phyloP scores from a whole-genome alignment of 2,113 vertebrate genomes.

The Barnardius zonarius region DNA sequence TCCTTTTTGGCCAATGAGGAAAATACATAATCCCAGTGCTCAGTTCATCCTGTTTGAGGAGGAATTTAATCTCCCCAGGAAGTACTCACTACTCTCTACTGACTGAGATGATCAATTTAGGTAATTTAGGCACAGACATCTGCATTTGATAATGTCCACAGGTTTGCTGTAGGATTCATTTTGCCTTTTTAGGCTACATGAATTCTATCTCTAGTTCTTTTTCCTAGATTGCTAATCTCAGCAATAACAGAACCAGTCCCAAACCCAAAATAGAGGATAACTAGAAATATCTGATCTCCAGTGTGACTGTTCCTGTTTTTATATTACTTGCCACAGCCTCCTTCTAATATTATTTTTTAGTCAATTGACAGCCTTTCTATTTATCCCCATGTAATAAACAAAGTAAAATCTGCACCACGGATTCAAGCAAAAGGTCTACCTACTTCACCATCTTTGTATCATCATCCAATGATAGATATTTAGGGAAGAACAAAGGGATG shows the following conservation, averaged over 20 bases:
- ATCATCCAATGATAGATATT: neutral
- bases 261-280: neutral
- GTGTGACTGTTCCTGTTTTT: neutral
- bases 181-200: neutral
- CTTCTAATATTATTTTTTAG: neutral
- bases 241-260: neutral
- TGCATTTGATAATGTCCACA: neutral
- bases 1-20: neutral
- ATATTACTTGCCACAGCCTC: neutral
- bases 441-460: neutral
- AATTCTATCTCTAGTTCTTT: neutral
- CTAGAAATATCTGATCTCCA: neutral
- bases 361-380: neutral
- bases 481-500: neutral
- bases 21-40: neutral
- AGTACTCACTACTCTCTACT: neutral
- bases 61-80: neutral
- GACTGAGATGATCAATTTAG: neutral
- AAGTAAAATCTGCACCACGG: neutral
- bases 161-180: neutral
- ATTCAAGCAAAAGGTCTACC: neutral
- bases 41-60: neutral
- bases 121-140: neutral
- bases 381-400: neutral
- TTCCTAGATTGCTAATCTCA: neutral